Conservation (phyloP, 1,140 invertebrate genomes). For the Chymomyza costata region DNA sequence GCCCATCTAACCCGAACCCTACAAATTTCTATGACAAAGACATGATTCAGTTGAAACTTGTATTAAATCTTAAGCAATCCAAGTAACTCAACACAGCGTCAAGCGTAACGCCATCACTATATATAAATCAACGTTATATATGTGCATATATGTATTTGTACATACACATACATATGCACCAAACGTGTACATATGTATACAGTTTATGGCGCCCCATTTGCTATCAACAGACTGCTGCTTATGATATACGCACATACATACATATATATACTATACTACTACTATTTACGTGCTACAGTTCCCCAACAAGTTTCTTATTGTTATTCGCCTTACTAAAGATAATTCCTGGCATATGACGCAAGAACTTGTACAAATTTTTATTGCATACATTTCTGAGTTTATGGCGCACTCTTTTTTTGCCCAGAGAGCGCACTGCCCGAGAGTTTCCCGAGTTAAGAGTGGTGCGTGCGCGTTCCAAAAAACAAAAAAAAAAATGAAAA, state of each 20-base stretch:
- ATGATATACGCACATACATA: too few species aligned
- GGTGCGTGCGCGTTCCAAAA: constrained; percentile 10
- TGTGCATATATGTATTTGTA: too few species aligned
- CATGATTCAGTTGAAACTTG: too few species aligned
- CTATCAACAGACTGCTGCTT: constrained; percentile 28
- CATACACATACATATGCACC: too few species aligned
- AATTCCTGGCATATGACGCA: constrained; percentile 48
- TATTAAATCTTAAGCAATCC: too few species aligned
- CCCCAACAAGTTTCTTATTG: constrained; percentile 69
- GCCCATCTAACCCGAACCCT: too few species aligned
- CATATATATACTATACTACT: constrained; percentile 3
- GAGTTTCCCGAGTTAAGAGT: too few species aligned
- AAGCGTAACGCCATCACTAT: constrained; percentile 5
- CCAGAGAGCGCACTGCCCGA: constrained; percentile 10
- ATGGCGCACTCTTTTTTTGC: constrained; percentile 30
- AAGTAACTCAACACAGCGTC: too few species aligned
- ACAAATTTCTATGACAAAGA: too few species aligned
- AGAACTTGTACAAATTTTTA: constrained; percentile 56
- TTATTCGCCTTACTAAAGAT: constrained; percentile 29
- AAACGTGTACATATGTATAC: too few species aligned
- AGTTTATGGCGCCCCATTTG: constrained; percentile 32
- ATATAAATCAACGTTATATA: constrained; percentile 16
- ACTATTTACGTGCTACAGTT: constrained; percentile 16
- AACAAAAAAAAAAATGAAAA: background rate
- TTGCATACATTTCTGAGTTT: constrained; percentile 66